These are phyloP conservation scores for Bathybates hornii DNA, from an alignment of 2,113 vertebrate genomes.

Conservation along the genomic window DNA sequence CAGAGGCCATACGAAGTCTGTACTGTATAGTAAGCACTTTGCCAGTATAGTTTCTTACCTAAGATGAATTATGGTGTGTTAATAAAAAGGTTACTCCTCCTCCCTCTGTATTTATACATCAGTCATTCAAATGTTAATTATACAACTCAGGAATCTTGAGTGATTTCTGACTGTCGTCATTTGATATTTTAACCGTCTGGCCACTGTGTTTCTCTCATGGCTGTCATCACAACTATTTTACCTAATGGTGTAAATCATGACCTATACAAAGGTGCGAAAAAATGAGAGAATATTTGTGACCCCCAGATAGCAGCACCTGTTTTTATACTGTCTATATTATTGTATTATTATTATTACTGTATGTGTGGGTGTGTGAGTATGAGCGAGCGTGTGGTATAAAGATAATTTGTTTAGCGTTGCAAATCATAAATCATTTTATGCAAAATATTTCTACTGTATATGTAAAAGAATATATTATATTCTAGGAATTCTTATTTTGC, in stretches of 20 bases:
- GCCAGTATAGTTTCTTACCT: slow-evolving; percentile 51
- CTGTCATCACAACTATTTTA: slow-evolving; percentile 35
- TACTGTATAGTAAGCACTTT: slow-evolving; percentile 70
- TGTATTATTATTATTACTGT: slow-evolving; percentile 6
- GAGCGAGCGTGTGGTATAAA: slow-evolving; percentile 22
- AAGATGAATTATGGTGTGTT: slow-evolving; percentile 10
- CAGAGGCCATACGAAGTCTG: slow-evolving; percentile 61
- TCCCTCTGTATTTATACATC: slow-evolving; percentile 7
- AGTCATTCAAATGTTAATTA: slow-evolving; percentile 19
- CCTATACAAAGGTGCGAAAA: not conserved
- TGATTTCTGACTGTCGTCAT: slow-evolving; percentile 43
- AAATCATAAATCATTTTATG: slow-evolving; percentile 59
- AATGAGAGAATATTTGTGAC: not conserved
- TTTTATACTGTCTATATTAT: slow-evolving; percentile 58
- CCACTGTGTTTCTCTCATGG: not conserved
- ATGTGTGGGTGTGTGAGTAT: not conserved
- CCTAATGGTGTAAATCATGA: not conserved
- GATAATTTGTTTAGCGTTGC: slow-evolving; percentile 30
- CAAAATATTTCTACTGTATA: slow-evolving; percentile 56
- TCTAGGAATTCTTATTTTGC: slow-evolving; percentile 51
- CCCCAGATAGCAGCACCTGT: slow-evolving; percentile 29
- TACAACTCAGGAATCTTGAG: slow-evolving; percentile 41
- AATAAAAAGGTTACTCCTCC: not conserved
- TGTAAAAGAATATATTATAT: slow-evolving; percentile 36
- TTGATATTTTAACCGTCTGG: slow-evolving; percentile 18